A percentile compares a stretch with the other conserved stretches of the same genome.
These are phyloP conservation scores for Parauchenoglanis ngamensis DNA, from an alignment of 2,797 vertebrate species.

Conservation along the genomic window DNA sequence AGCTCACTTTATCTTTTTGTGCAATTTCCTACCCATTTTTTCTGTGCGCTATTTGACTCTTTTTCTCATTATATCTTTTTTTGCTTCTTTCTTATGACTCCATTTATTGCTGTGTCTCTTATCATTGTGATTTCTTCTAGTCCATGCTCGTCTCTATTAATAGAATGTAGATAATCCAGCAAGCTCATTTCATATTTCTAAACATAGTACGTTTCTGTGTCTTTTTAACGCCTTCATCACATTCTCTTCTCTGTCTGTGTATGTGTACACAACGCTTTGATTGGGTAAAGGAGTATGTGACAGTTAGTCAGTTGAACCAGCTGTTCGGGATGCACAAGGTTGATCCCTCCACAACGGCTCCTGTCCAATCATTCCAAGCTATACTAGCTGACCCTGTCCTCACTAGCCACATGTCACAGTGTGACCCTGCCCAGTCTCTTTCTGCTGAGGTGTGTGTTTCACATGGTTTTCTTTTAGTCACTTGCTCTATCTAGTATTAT, in stretches of 20 bases:
- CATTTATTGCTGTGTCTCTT: slow-evolving; percentile 21
- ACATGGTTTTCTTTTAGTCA: slow-evolving; percentile 26
- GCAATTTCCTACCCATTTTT: slow-evolving; percentile 14
- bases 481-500: not conserved
- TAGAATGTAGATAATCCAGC: slow-evolving; percentile 14
- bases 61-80: slow-evolving; percentile 21
- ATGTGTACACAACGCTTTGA: slow-evolving; percentile 38
- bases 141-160: slow-evolving; percentile 8
- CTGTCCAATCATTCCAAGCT: slow-evolving; percentile 72
- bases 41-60: not conserved
- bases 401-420: slow-evolving; percentile 69
- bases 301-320: slow-evolving; percentile 85
- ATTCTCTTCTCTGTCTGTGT: slow-evolving; percentile 52
- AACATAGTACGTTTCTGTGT: slow-evolving; percentile 21
- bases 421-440: slow-evolving; percentile 74
- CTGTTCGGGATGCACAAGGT: slow-evolving; percentile 78
- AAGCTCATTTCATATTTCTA: slow-evolving; percentile 27
- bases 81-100: slow-evolving; percentile 22
- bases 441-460: slow-evolving; percentile 82
- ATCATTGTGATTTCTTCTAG: not conserved
- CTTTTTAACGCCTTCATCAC: slow-evolving; percentile 32
- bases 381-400: slow-evolving; percentile 68
- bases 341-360: slow-evolving; percentile 67
- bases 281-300: slow-evolving; percentile 83
- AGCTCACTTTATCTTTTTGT: slow-evolving; percentile 45